Conservation (phyloP, 1,140 invertebrate species). For the Oncopodura yosiiana region DNA sequence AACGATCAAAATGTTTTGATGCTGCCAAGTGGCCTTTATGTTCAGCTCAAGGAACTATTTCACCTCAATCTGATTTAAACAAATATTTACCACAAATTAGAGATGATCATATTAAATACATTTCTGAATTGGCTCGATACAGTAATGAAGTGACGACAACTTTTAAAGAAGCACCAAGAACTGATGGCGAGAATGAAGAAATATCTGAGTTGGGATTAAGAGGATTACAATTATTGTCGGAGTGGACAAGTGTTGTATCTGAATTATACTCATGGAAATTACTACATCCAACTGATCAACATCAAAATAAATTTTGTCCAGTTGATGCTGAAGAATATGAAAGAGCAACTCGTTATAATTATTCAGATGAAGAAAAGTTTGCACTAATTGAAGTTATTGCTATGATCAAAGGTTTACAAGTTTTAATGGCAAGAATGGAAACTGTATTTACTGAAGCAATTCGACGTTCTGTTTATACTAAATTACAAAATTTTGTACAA, state of each 20-base stretch:
- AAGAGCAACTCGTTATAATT: constrained; percentile 68
- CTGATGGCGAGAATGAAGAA: constrained; percentile 85
- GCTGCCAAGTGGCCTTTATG: constrained; percentile 83
- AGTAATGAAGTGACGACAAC: constrained; percentile 89
- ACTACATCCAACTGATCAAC: constrained; percentile 93
- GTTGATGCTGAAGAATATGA: constrained; percentile 98
- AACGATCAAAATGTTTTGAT: constrained; percentile 89
- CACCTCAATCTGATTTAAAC: constrained; percentile 92
- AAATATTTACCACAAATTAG: constrained; percentile 88
- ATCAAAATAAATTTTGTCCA: constrained; percentile 90
- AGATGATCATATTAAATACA: constrained; percentile 95
- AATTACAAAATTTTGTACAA: constrained; percentile 97
- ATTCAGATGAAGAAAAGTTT: constrained; percentile 94
- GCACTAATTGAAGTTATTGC: constrained; percentile 97
- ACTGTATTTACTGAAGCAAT: constrained; percentile 95
- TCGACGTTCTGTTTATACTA: constrained; percentile 85
- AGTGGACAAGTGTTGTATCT: constrained; percentile 95
- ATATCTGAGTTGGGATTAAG: constrained; percentile 81
- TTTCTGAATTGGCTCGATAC: constrained; percentile 89
- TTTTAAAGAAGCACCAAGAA: constrained; percentile 75
- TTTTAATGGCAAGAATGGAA: constrained; percentile 94
- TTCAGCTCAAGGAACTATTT: constrained; percentile 61
- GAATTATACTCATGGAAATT: constrained; percentile 98
- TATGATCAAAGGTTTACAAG: constrained; percentile 98
- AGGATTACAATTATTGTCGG: constrained; percentile 85